phyloP scores from a whole-genome alignment of 2,888 invertebrate genomes.

The Chouioia cunea region DNA sequence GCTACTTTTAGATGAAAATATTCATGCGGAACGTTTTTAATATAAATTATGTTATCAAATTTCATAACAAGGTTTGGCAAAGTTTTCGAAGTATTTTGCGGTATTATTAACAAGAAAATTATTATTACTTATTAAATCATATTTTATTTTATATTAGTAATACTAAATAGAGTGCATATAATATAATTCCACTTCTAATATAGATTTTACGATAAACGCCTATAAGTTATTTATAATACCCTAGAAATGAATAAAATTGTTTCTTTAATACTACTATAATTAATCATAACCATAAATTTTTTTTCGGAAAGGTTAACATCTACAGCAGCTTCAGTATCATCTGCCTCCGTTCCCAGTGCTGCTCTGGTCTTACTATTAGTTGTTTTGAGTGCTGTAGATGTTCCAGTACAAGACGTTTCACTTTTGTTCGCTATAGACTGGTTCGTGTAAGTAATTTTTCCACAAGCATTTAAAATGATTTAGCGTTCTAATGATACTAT shows the following conservation, averaged over 20 bases:
- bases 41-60: too few species aligned
- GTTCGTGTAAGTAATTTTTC: constrained; percentile 81
- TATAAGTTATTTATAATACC: too few species aligned
- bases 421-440: constrained; percentile 89
- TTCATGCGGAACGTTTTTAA: too few species aligned
- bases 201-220: too few species aligned
- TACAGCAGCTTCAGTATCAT: constrained; percentile 89
- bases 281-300: too few species aligned
- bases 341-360: constrained; percentile 89
- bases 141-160: too few species aligned
- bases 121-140: not conserved
- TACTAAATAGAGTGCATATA: too few species aligned
- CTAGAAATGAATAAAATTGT: not conserved
- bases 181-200: too few species aligned
- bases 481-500: not conserved
- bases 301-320: constrained; percentile 76
- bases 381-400: constrained; percentile 85
- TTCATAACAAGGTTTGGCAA: too few species aligned
- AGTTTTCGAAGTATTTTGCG: too few species aligned
- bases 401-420: constrained; percentile 85
- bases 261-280: not conserved
- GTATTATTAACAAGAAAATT: too few species aligned
- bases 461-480: not conserved
- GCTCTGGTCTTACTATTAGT: constrained; percentile 85
- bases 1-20: too few species aligned